These are phyloP conservation scores for Crocidura indochinensis DNA, from an alignment of 2,797 vertebrate genomes.

Conservation along the genomic window DNA sequence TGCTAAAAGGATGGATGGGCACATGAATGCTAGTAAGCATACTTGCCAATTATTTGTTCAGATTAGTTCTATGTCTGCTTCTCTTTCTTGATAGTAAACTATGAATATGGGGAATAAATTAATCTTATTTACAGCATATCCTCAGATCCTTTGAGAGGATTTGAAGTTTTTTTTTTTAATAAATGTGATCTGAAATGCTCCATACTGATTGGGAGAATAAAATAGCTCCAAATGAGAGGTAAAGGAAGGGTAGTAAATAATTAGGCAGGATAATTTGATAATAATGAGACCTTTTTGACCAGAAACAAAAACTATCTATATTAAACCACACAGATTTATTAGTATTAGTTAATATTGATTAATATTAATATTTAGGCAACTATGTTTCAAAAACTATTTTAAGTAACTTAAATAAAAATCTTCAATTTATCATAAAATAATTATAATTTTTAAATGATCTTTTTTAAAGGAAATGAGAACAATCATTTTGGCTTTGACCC, in stretches of 20 bases:
- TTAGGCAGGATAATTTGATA: background rate
- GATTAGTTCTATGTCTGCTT: background rate
- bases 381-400: slow-evolving; percentile 25
- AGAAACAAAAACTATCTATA: slow-evolving; percentile 5
- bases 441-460: slow-evolving; percentile 33
- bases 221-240: slow-evolving; percentile 11
- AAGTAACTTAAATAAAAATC: slow-evolving; percentile 9
- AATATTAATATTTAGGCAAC: too few species aligned
- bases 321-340: background rate
- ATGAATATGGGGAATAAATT: too few species aligned
- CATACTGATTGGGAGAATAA: background rate
- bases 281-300: background rate
- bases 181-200: background rate
- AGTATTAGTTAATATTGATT: background rate
- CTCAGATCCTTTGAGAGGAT: background rate
- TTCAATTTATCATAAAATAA: slow-evolving; percentile 19
- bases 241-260: slow-evolving; percentile 29
- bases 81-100: background rate
- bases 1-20: background rate
- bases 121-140: slow-evolving; percentile 12
- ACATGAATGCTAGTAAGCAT: background rate
- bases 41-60: background rate
- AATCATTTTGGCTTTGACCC: slow-evolving; percentile 86
- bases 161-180: background rate
- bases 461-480: slow-evolving; percentile 81